Conservation (phyloP, 2,113 vertebrate species). For the Atlantisia rogersi region DNA sequence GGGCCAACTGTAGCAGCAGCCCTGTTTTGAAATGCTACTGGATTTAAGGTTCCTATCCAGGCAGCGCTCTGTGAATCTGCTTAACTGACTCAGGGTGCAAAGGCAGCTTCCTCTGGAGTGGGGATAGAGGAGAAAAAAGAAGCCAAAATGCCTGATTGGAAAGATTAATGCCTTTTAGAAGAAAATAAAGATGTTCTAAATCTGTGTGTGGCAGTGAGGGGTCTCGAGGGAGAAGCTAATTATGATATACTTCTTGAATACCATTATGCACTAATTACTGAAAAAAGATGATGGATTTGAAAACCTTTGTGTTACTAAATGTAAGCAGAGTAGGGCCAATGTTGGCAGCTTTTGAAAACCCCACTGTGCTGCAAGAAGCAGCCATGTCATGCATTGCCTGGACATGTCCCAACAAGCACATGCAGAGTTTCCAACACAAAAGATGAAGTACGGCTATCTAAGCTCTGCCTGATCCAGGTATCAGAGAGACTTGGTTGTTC, state of each 20-base stretch:
- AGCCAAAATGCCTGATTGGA: not conserved
- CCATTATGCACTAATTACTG: not conserved
- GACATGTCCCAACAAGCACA: not conserved
- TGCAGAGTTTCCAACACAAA: not conserved
- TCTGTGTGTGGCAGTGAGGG: not conserved
- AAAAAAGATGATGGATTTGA: not conserved
- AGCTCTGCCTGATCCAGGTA: not conserved
- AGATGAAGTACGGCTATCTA: not conserved
- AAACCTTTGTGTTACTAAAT: not conserved
- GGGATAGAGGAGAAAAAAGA: not conserved
- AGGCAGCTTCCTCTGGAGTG: not conserved
- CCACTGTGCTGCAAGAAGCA: not conserved
- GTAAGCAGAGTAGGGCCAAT: not conserved
- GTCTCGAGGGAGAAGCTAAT: not conserved
- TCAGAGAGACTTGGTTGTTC: not conserved
- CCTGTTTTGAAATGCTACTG: slow-evolving; percentile 44
- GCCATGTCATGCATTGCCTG: not conserved
- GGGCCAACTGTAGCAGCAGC: not conserved
- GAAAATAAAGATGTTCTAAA: slow-evolving; percentile 36
- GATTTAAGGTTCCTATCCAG: slow-evolving; percentile 24
- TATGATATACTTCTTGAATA: not conserved
- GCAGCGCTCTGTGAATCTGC: not conserved
- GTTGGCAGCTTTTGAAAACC: not conserved
- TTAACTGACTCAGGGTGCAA: not conserved
- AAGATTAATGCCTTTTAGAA: slow-evolving; percentile 54